These are phyloP conservation scores for Synanthedon myopaeformis DNA, from an alignment of 2,888 invertebrate genomes.

Conservation along the genomic window DNA sequence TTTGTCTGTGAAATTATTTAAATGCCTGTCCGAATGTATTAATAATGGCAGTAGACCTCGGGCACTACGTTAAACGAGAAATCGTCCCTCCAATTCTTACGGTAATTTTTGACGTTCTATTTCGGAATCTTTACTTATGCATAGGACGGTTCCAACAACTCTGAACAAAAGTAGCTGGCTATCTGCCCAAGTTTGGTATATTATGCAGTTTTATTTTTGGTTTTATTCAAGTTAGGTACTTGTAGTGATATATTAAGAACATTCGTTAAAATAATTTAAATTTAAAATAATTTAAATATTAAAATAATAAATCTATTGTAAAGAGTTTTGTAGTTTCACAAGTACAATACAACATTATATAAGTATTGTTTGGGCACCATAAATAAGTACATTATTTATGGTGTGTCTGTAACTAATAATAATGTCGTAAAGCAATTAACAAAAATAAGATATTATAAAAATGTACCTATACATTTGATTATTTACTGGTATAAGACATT, in stretches of 20 bases:
- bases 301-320: too few relatives aligned
- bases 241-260: background rate
- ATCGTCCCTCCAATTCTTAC: background rate
- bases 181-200: background rate
- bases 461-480: too few relatives aligned
- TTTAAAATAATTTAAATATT: too few relatives aligned
- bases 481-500: too few relatives aligned
- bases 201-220: background rate
- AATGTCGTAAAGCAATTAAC: too few relatives aligned
- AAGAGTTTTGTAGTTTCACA: too few relatives aligned
- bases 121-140: background rate
- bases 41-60: conserved; percentile 19
- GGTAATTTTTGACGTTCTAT: background rate
- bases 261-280: too few relatives aligned
- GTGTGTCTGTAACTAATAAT: too few relatives aligned
- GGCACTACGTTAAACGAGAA: conserved; percentile 2
- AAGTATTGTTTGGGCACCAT: too few relatives aligned
- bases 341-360: too few relatives aligned
- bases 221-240: background rate
- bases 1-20: conserved; percentile 28
- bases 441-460: too few relatives aligned
- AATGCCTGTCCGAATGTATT: conserved; percentile 12
- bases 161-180: background rate
- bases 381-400: too few relatives aligned
- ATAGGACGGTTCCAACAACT: background rate